Percentiles rank a stretch among this genome's conserved stretches.
phyloP scores from a whole-genome alignment of 1,140 invertebrate genomes.

The Eurosta solidaginis region DNA sequence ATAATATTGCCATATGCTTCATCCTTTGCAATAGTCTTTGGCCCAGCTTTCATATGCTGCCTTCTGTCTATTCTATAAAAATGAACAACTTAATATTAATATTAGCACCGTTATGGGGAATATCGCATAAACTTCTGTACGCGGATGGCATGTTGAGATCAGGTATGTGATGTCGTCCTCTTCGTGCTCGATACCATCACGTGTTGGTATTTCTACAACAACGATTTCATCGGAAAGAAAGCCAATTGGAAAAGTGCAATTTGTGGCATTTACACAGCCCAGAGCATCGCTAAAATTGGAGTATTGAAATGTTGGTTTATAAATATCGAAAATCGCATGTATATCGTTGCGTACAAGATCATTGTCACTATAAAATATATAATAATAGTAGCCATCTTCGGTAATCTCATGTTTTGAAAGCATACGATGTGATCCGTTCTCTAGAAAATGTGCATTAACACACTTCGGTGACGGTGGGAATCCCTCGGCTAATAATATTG shows the following conservation, averaged over 20 bases:
- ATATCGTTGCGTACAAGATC: slow-evolving; percentile 78
- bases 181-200: slow-evolving; percentile 75
- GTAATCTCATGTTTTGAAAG: slow-evolving; percentile 70
- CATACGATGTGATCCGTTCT: slow-evolving; percentile 68
- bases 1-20: not conserved
- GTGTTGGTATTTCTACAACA: slow-evolving; percentile 79
- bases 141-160: slow-evolving; percentile 74
- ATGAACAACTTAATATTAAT: slow-evolving; percentile 76
- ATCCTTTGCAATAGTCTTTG: not conserved
- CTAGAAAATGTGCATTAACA: slow-evolving; percentile 69
- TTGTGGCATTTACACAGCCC: slow-evolving; percentile 74
- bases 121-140: slow-evolving; percentile 75
- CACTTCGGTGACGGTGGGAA: slow-evolving; percentile 72
- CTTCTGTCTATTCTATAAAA: slow-evolving; percentile 60
- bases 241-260: slow-evolving; percentile 72
- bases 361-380: slow-evolving; percentile 85
- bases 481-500: slow-evolving; percentile 70
- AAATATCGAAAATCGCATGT: slow-evolving; percentile 81
- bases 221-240: slow-evolving; percentile 76
- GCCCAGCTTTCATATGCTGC: not conserved
- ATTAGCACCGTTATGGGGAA: slow-evolving; percentile 77
- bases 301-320: slow-evolving; percentile 79
- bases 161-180: slow-evolving; percentile 72
- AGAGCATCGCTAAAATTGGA: slow-evolving; percentile 70
- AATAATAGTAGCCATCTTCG: slow-evolving; percentile 81